Conservation (phyloP, 2,888 invertebrate genomes). For the Axea sp. region DNA sequence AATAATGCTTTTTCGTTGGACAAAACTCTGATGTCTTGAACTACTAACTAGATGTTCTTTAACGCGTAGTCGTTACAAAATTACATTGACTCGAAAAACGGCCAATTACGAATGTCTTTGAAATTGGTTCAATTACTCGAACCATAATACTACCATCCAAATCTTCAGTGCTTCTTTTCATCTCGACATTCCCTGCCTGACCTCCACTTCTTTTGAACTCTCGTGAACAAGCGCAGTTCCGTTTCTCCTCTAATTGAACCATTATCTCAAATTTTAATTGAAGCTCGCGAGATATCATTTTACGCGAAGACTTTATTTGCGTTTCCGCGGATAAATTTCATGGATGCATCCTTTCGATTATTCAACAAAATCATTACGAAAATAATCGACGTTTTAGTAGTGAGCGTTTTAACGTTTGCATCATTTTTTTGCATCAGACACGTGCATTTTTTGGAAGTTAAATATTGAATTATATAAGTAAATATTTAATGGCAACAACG, state of each 20-base stretch:
- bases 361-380: slow-evolving; percentile 32
- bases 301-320: slow-evolving; percentile 34
- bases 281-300: slow-evolving; percentile 42
- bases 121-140: slow-evolving; percentile 52
- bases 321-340: slow-evolving; percentile 17
- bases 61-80: slow-evolving; percentile 49
- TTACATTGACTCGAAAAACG: slow-evolving; percentile 38
- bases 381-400: slow-evolving; percentile 16
- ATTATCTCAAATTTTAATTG: slow-evolving; percentile 57
- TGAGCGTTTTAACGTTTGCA: no score
- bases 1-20: slow-evolving; percentile 11
- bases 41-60: slow-evolving; percentile 45
- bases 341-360: slow-evolving; percentile 26
- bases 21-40: slow-evolving; percentile 18
- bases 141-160: slow-evolving; percentile 38
- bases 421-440: no score
- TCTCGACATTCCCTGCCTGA: slow-evolving; percentile 22
- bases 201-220: slow-evolving; percentile 29
- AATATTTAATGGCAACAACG: no score
- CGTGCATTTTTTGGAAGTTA: no score
- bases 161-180: slow-evolving; percentile 45
- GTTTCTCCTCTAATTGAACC: slow-evolving; percentile 47
- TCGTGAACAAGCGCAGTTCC: slow-evolving; percentile 12
- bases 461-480: no score
- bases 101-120: slow-evolving; percentile 41